Evolutionary conservation across 2,888 invertebrate species (phyloP).

Genomic region (Habrosyne pyritoides): DNA sequence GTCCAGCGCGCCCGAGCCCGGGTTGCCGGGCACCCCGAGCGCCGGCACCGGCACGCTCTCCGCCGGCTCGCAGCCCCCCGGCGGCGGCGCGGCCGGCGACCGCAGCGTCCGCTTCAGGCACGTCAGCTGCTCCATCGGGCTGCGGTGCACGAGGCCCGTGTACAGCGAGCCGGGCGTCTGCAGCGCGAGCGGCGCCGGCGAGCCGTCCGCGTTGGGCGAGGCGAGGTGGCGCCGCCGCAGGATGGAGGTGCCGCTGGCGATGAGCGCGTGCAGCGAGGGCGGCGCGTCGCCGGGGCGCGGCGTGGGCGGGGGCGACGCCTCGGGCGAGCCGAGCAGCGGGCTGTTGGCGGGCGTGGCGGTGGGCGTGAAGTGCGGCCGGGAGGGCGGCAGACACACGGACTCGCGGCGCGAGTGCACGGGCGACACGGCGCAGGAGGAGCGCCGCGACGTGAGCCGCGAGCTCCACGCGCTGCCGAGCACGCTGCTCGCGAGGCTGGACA

Average conservation of each 20-base stretch:
- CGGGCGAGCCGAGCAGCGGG: slow-evolving; percentile 87
- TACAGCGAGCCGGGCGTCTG: slow-evolving; percentile 84
- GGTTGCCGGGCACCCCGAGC: slow-evolving; percentile 85
- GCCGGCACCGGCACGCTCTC: slow-evolving; percentile 46
- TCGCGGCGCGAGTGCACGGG: slow-evolving; percentile 89
- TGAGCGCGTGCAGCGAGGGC: slow-evolving; percentile 79
- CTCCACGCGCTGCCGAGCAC: slow-evolving; percentile 84
- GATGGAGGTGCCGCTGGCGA: slow-evolving; percentile 77
- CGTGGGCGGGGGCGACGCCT: slow-evolving; percentile 77
- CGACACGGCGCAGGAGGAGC: slow-evolving; percentile 77
- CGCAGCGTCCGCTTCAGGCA: slow-evolving; percentile 85
- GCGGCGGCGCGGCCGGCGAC: slow-evolving; percentile 67
- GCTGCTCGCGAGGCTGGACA: slow-evolving; percentile 79
- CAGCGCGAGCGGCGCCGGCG: slow-evolving; percentile 85
- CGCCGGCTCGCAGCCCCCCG: slow-evolving; percentile 69
- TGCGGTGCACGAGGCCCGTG: slow-evolving; percentile 85
- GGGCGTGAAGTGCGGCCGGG: slow-evolving; percentile 88
- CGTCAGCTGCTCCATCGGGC: slow-evolving; percentile 91
- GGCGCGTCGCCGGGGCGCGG: slow-evolving; percentile 86
- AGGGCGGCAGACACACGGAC: slow-evolving; percentile 90
- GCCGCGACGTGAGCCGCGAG: slow-evolving; percentile 85
- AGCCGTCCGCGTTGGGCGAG: slow-evolving; percentile 83
- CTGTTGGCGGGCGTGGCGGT: slow-evolving; percentile 95
- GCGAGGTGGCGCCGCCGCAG: slow-evolving; percentile 79
- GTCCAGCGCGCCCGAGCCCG: slow-evolving; percentile 84